A percentile compares a stretch with the other conserved stretches of the same genome.
Evolutionary conservation across 2,797 vertebrate species (phyloP).

Genomic region (Eulemur albifrons): DNA sequence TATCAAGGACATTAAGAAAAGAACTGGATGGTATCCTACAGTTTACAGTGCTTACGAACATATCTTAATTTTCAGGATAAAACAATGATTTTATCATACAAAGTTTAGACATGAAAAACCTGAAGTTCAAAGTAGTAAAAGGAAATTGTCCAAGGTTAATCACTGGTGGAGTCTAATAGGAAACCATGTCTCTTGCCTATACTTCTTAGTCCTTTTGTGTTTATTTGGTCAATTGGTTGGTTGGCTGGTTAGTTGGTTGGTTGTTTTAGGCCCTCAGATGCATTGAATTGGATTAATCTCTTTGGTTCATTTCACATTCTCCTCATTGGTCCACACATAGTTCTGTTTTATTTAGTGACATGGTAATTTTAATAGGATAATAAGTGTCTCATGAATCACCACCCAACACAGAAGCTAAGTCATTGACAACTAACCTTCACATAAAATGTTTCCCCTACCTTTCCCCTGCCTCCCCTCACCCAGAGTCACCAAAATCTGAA

Average conservation of each 20-base stretch:
- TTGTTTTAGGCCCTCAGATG: background rate
- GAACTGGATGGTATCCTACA: background rate
- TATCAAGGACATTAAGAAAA: background rate
- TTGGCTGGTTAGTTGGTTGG: background rate
- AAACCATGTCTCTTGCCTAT: background rate
- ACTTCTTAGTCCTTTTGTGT: background rate
- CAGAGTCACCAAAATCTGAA: background rate
- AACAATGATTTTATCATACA: background rate
- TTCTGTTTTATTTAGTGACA: conserved; percentile 27
- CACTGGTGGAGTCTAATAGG: background rate
- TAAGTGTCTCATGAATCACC: background rate
- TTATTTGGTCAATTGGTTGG: background rate
- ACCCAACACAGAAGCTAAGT: background rate
- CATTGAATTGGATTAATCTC: background rate
- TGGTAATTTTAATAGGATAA: background rate
- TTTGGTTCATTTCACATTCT: conserved; percentile 9
- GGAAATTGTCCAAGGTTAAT: background rate
- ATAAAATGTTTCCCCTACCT: background rate
- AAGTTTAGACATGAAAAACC: background rate
- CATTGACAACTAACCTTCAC: background rate
- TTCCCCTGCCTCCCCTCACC: background rate
- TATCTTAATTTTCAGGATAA: background rate
- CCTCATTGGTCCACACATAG: background rate
- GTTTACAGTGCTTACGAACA: background rate
- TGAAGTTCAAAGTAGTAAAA: background rate